Base-by-base conservation (phyloP, 2,888 invertebrate genomes). In the Lycaena phlaeas region DNA sequence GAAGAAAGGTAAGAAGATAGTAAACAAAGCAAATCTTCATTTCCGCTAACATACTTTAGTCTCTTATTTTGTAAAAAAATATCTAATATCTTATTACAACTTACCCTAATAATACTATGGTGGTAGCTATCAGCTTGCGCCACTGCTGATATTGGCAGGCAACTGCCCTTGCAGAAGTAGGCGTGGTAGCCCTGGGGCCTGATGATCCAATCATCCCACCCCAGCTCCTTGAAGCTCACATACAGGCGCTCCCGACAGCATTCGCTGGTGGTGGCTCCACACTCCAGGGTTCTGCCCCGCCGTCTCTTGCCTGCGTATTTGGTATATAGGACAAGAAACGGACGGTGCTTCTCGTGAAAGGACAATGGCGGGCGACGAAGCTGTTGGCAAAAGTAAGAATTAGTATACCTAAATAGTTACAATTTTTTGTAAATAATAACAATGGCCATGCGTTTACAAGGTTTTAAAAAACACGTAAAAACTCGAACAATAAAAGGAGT, bases 181-280 rank as follows among this genome's bases (percentile, higher is more conserved):
- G 95, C 95, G 57, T 94, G 90, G 68, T 95, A 95, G 1, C 93
- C 94, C 9, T 87, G 85, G 0, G 95, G 95, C 50, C 89, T 86
- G 48, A 95, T 87, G 44, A 95, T 94, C 95, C 95, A 95, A 66
- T 94, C 91, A 53, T 90, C 90, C 95, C 95, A 95, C 34, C 94
- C 94, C 40, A 95, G 89, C 28, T 94, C 93, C 45, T 89, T 89
- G 63, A 95, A 95, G 49, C 91, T 92, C 46, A 96, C 91, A 61
- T 91, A 92, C 1, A 95, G 84, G 27, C 91, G 90, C 63, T 95
- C 94, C 9, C 94, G 79, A 64, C 95, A 95, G 66, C 95, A 95
- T 55, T 93, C 93, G 25, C 88, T 90, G 48, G 89, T 74, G 39
- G 54, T 54, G 17, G 89, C 86, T 0, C 87, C 85, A 61, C 94